Conservation (phyloP, 37 sponge, comb jelly and placozoan genomes). For the Chondrosia reniformis region DNA sequence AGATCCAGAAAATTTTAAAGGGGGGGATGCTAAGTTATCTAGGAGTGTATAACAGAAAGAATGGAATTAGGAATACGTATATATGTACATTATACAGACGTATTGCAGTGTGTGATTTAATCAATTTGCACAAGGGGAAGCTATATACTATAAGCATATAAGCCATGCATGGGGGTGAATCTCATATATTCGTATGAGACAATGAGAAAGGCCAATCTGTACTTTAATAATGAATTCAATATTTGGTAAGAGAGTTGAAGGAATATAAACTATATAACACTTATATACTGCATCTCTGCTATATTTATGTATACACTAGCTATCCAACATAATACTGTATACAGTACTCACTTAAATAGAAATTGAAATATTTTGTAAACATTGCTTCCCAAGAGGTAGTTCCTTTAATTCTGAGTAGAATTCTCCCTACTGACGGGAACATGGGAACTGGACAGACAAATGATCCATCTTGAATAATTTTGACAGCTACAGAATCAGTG, state of each 20-base stretch:
- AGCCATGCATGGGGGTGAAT: too few relatives aligned
- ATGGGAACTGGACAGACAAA: conserved; percentile 6
- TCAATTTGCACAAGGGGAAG: too few relatives aligned
- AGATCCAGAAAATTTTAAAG: too few relatives aligned
- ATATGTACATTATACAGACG: too few relatives aligned
- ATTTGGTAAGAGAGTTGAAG: not conserved
- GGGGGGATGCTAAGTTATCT: too few relatives aligned
- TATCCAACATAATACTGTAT: not conserved
- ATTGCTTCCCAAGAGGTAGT: not conserved
- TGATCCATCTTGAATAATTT: not conserved
- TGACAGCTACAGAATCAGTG: not conserved
- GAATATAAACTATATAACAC: not conserved
- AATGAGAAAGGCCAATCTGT: too few relatives aligned
- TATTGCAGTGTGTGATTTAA: too few relatives aligned
- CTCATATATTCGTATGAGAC: too few relatives aligned
- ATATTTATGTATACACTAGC: not conserved
- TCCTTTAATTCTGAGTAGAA: not conserved
- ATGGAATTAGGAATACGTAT: too few relatives aligned
- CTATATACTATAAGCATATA: too few relatives aligned
- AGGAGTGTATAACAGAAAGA: too few relatives aligned
- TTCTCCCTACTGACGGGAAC: not conserved
- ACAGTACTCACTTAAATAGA: conserved; percentile 8
- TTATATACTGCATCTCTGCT: not conserved
- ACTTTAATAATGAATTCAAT: too few relatives aligned
- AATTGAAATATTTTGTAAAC: not conserved